Conservation (phyloP, 1,140 invertebrate species). For the Platyscapa corneri region DNA sequence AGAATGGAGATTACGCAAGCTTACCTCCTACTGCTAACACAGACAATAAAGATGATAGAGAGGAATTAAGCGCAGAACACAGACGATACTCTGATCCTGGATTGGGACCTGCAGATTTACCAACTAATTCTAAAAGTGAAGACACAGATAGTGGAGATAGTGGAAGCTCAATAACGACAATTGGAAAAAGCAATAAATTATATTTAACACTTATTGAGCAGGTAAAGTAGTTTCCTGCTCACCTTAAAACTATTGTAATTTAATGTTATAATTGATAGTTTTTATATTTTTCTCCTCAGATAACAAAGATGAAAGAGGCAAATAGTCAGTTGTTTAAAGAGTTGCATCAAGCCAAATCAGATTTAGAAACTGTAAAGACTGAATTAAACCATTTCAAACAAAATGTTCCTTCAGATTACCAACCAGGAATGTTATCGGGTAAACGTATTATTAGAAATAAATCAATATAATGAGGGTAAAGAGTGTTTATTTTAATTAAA, state of each 20-base stretch:
- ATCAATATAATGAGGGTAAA: background rate
- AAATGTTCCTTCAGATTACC: conserved; percentile 75
- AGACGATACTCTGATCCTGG: conserved; percentile 77
- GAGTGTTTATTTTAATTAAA: background rate
- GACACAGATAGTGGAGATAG: conserved; percentile 68
- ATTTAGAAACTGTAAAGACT: conserved; percentile 72
- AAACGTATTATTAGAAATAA: conserved; percentile 44
- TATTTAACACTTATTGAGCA: conserved; percentile 74
- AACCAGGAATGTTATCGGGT: conserved; percentile 81
- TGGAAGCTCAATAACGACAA: conserved; percentile 69
- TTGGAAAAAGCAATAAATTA: conserved; percentile 72
- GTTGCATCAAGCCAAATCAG: conserved; percentile 74
- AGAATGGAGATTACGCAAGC: conserved; percentile 73
- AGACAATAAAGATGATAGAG: conserved; percentile 61
- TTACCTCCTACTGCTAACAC: conserved; percentile 73
- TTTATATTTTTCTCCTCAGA: conserved; percentile 50
- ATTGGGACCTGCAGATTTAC: conserved; percentile 71
- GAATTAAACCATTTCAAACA: conserved; percentile 70
- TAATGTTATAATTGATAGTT: background rate
- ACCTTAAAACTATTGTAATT: background rate
- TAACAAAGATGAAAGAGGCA: conserved; percentile 73
- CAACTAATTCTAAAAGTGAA: conserved; percentile 66
- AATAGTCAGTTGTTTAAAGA: conserved; percentile 76
- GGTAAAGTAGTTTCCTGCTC: conserved; percentile 59
- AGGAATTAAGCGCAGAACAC: conserved; percentile 68